Conservation (phyloP, 2,797 vertebrate genomes). For the Phylloscopus collybita region DNA sequence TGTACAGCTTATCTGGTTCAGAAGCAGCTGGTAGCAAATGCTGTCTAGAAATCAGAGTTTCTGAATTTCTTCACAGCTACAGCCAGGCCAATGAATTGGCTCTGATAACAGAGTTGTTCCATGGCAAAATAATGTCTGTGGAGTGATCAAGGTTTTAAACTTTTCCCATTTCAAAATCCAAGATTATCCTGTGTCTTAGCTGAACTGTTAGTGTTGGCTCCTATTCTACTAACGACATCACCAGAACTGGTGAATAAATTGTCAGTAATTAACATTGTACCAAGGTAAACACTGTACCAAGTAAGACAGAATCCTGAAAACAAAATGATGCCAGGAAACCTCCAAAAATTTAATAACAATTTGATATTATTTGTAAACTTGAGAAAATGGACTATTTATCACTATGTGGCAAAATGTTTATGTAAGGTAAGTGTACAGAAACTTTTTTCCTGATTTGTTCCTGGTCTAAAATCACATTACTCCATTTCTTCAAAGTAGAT, state of each 20-base stretch:
- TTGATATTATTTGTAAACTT: not conserved
- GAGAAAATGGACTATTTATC: not conserved
- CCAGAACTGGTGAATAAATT: not conserved
- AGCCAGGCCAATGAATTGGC: not conserved
- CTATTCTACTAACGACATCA: not conserved
- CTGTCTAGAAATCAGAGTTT: not conserved
- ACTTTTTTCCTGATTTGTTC: not conserved
- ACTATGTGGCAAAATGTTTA: not conserved
- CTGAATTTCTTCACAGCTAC: not conserved
- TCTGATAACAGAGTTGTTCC: not conserved
- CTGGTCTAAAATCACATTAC: not conserved
- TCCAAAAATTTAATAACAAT: not conserved
- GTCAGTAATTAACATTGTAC: not conserved
- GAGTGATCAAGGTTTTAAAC: not conserved
- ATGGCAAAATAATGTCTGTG: not conserved
- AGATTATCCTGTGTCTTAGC: not conserved
- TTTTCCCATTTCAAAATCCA: not conserved
- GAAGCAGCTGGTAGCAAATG: not conserved
- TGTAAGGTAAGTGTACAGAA: not conserved
- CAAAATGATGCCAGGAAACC: not conserved
- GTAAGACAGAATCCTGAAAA: not conserved
- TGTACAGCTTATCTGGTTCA: not conserved
- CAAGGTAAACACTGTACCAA: not conserved
- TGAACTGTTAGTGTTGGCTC: not conserved
- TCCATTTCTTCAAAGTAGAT: not conserved